Base-by-base conservation (phyloP, 2,888 invertebrate species). In the Seira musarum region DNA sequence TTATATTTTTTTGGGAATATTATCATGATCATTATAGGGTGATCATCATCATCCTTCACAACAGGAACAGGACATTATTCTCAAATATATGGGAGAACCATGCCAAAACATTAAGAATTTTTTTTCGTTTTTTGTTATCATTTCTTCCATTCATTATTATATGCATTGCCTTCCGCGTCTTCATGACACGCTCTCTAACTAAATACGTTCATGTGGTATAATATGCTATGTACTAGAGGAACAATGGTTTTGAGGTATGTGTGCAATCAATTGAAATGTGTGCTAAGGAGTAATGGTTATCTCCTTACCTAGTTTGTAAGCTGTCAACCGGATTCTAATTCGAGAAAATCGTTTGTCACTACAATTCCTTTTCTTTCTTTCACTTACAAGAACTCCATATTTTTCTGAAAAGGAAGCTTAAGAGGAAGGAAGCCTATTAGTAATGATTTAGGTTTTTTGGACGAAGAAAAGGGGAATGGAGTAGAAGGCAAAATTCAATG, bases 281-380 rank as follows among this genome's bases (percentile, higher is more conserved):
- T 57, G 57, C 57, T 57, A 57, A 57, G 24, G 35, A 30, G 60
- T 67, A 75, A 75, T 70, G 69, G 77, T 77, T 77, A 71, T 77
- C 66, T 77, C 30, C 60, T 64, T 77, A 65, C 70, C 65, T 64
- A 57, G 46, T 77, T 71, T 77, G 77, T 70, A 60, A 25, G 67
- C 67, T 78, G 78, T 67, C 71, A 78, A 67, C 64, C 35, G 65
- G 57, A 35, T 69, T 57, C 77, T 77, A 77, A 77, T 77, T 78
- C 71, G 25, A 67, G 63, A 71, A 66, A 66, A 67, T 78, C 78
- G 78, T 72, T 78, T 71, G 71, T 72, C 67, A 67, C 70, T 46
- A 19, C 10, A 17, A 40, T 40, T 40, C 40, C 13, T 13, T 40
- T 40, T 40, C 13, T 8, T 40, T 40, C 40, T 40, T 40, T 40